Conservation (phyloP, 2,888 invertebrate genomes). For the Parascotia fuliginaria region DNA sequence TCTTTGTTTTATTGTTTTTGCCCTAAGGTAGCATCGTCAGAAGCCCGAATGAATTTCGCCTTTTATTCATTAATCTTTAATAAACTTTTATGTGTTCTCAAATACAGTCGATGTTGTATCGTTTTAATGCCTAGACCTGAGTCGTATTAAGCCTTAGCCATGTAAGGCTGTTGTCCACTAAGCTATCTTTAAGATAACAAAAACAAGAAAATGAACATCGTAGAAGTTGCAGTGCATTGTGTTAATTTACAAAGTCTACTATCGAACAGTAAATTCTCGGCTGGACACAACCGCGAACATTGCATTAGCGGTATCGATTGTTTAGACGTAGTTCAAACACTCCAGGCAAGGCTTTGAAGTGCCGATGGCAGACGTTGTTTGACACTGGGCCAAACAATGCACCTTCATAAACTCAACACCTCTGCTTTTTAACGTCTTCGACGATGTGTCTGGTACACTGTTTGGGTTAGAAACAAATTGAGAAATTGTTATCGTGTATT, state of each 20-base stretch:
- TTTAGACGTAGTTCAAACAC: conserved; percentile 59
- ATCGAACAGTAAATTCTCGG: conserved; percentile 37
- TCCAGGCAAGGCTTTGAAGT: conserved; percentile 68
- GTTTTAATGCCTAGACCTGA: too few species aligned
- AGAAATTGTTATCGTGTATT: conserved; percentile 61
- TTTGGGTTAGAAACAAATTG: conserved; percentile 63
- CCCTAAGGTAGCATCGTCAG: neutral
- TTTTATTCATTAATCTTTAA: too few species aligned
- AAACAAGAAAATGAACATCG: neutral
- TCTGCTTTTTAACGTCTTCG: conserved; percentile 73
- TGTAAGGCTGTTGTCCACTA: neutral
- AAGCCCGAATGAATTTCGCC: too few species aligned
- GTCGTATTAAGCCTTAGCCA: neutral
- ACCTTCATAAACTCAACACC: conserved; percentile 72
- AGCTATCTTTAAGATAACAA: neutral
- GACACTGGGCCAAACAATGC: conserved; percentile 72
- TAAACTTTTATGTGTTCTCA: too few species aligned
- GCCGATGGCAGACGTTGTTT: conserved; percentile 70
- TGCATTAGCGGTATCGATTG: conserved; percentile 73
- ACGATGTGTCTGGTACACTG: conserved; percentile 60
- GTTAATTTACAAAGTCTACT: conserved; percentile 33
- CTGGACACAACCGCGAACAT: conserved; percentile 55
- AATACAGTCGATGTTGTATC: too few species aligned
- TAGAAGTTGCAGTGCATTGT: conserved; percentile 34
- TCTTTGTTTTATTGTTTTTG: conserved; percentile 12